A percentile compares a stretch with the other conserved stretches of the same genome.
phyloP scores from a whole-genome alignment of 1,140 invertebrate species.

The Zaprionus lachaisei region DNA sequence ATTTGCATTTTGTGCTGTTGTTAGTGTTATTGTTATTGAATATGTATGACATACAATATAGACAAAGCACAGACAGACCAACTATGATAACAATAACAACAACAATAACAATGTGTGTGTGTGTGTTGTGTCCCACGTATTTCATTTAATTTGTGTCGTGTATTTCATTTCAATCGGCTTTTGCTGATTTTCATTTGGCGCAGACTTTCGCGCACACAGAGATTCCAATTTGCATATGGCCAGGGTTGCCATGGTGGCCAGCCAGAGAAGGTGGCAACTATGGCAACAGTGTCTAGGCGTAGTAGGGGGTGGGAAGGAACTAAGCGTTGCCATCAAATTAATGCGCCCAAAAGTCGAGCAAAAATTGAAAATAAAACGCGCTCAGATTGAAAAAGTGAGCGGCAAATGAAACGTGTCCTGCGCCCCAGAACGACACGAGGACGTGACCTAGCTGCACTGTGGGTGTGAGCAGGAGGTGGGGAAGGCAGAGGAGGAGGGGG shows the following conservation, averaged over 20 bases:
- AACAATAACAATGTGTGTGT: slow-evolving; percentile 31
- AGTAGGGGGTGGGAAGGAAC: neutral
- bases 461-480: neutral
- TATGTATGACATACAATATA: slow-evolving; percentile 69
- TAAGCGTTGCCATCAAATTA: slow-evolving; percentile 67
- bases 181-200: slow-evolving; percentile 69
- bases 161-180: slow-evolving; percentile 77
- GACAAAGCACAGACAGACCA: slow-evolving; percentile 54
- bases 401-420: slow-evolving; percentile 61
- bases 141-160: slow-evolving; percentile 77
- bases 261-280: slow-evolving; percentile 28
- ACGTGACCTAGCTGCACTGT: slow-evolving; percentile 59
- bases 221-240: slow-evolving; percentile 66
- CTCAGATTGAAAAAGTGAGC: slow-evolving; percentile 74
- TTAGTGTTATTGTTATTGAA: slow-evolving; percentile 58
- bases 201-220: slow-evolving; percentile 69
- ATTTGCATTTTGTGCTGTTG: slow-evolving; percentile 72
- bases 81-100: slow-evolving; percentile 2
- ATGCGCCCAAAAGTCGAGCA: slow-evolving; percentile 44
- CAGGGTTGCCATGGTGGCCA: neutral
- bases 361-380: slow-evolving; percentile 79
- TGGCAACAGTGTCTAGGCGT: slow-evolving; percentile 20
- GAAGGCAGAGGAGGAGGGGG: slow-evolving; percentile 20
- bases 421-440: slow-evolving; percentile 11
- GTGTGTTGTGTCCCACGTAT: slow-evolving; percentile 71